These are phyloP conservation scores for Cotesia vestalis DNA, from an alignment of 1,140 invertebrate species.

Conservation along the genomic window DNA sequence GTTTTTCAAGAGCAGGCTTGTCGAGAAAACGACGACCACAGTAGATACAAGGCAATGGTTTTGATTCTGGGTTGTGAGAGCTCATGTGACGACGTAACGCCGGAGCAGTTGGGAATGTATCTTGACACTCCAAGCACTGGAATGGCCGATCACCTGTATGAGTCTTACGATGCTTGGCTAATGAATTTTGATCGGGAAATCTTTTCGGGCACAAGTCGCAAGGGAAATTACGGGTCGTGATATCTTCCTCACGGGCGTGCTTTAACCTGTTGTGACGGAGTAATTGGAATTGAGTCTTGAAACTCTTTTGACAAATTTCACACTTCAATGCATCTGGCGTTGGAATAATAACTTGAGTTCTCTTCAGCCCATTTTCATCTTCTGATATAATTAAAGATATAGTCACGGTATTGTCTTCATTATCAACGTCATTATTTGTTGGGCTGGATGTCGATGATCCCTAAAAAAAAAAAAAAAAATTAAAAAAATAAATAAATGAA, in stretches of 20 bases:
- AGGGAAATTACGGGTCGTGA: constrained; percentile 64
- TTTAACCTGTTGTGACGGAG: constrained; percentile 62
- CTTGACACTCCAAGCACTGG: constrained; percentile 62
- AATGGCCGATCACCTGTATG: constrained; percentile 61
- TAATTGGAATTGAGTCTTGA: constrained; percentile 62
- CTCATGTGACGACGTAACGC: constrained; percentile 59
- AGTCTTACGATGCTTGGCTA: constrained; percentile 60
- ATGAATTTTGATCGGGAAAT: constrained; percentile 62
- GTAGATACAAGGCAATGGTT: constrained; percentile 62
- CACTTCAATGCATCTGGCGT: constrained; percentile 62
- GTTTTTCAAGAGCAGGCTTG: constrained; percentile 57
- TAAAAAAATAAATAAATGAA: too few relatives aligned
- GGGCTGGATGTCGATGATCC: constrained; percentile 20
- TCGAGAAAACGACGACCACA: constrained; percentile 62
- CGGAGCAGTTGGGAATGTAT: constrained; percentile 60
- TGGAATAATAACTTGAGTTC: constrained; percentile 65
- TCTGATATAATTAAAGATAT: constrained; percentile 65
- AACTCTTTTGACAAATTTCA: constrained; percentile 60
- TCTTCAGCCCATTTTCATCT: constrained; percentile 62
- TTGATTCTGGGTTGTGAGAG: constrained; percentile 60
- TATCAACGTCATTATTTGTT: constrained; percentile 45
- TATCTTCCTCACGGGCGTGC: constrained; percentile 63
- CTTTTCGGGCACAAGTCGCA: constrained; percentile 64
- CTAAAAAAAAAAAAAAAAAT: constrained; percentile 28
- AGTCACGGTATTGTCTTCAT: constrained; percentile 62